These are phyloP conservation scores for Pachyrhynchus sulphureomaculatus DNA, from an alignment of 1,140 invertebrate genomes.

Conservation along the genomic window DNA sequence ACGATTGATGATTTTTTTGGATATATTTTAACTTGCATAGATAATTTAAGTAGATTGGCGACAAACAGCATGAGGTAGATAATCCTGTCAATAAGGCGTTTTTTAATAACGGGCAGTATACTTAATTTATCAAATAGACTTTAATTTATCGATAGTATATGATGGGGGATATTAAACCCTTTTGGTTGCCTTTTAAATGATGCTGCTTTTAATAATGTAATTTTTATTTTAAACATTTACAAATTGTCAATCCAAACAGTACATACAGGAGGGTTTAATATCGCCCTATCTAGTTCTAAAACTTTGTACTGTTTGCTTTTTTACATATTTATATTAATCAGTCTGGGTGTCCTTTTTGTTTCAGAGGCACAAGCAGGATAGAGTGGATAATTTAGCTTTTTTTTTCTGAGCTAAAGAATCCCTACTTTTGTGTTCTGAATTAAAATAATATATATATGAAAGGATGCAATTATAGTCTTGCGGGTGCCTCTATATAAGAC, in stretches of 20 bases:
- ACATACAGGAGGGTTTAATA: conserved; percentile 12
- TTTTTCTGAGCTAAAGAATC: conserved; percentile 45
- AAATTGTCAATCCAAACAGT: too few species aligned
- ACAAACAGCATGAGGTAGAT: too few species aligned
- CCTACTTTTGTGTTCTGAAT: conserved; percentile 49
- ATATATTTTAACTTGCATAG: too few species aligned
- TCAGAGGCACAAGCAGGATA: conserved; percentile 77
- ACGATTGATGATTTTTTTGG: too few species aligned
- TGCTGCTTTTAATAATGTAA: not conserved
- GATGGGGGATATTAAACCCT: conserved; percentile 3
- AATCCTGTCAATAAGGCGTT: too few species aligned
- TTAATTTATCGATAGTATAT: not conserved
- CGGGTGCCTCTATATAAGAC: conserved; percentile 53
- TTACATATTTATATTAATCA: conserved; percentile 53
- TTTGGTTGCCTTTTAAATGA: not conserved
- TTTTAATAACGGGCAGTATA: too few species aligned
- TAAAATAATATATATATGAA: too few species aligned
- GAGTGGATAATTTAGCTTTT: conserved; percentile 49
- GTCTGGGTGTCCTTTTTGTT: conserved; percentile 66
- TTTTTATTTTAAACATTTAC: too few species aligned
- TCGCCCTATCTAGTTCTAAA: not conserved
- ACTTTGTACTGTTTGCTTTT: not conserved
- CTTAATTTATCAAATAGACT: too few species aligned
- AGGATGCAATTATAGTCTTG: conserved; percentile 52
- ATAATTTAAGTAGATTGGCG: too few species aligned